phyloP scores from a whole-genome alignment of 2,113 vertebrate genomes.

The Circaetus cinerascens region DNA sequence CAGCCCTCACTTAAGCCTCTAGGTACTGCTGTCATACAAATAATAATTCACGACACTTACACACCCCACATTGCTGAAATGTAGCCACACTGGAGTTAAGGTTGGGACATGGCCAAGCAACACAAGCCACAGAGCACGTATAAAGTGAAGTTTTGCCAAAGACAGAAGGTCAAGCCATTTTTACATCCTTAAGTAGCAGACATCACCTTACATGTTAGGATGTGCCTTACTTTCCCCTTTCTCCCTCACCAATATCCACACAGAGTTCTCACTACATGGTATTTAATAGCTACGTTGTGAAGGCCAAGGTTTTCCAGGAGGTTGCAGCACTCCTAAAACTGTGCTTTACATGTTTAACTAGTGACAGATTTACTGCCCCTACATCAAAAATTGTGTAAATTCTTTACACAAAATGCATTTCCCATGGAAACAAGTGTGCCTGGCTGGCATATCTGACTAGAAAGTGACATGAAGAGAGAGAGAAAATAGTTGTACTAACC shows the following conservation, averaged over 20 bases:
- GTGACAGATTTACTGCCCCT: neutral
- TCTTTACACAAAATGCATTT: neutral
- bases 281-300: neutral
- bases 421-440: neutral
- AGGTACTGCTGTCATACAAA: neutral
- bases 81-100: neutral
- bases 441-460: neutral
- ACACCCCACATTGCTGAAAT: neutral
- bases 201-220: neutral
- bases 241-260: neutral
- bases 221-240: neutral
- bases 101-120: neutral
- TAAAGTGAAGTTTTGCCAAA: neutral
- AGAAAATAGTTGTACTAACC: neutral
- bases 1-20: neutral
- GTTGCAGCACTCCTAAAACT: neutral
- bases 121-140: neutral
- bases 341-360: neutral
- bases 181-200: neutral
- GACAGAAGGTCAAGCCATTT: neutral
- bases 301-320: neutral
- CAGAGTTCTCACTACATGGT: neutral
- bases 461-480: neutral
- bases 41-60: neutral
- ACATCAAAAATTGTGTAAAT: neutral